A percentile compares a stretch with the other conserved stretches of the same genome.
Conservation (phyloP, 2,113 vertebrate genomes). For the Scartelaos histophorus region DNA sequence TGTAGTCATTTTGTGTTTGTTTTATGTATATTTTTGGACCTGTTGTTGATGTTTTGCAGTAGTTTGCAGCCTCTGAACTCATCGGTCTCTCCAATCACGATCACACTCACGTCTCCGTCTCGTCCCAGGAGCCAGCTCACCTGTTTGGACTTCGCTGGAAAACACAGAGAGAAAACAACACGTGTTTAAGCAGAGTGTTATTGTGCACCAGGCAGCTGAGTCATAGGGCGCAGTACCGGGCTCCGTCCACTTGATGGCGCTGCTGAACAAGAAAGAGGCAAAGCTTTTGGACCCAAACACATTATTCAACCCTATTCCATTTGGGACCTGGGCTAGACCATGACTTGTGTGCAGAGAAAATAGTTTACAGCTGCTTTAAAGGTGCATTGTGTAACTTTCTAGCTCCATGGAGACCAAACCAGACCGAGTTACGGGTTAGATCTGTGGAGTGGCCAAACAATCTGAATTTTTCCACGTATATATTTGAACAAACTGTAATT, state of each 20-base stretch:
- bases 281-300: background rate
- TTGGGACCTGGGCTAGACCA: too few relatives aligned
- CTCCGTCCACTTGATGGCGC: constrained; percentile 61
- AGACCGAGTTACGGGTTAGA: too few relatives aligned
- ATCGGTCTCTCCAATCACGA: constrained; percentile 72
- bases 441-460: too few relatives aligned
- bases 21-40: constrained; percentile 33
- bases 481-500: too few relatives aligned
- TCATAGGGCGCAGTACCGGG: constrained; percentile 17
- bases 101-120: constrained; percentile 77
- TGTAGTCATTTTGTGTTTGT: background rate
- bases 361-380: too few relatives aligned
- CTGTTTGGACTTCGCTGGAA: constrained; percentile 66
- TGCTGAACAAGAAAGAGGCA: constrained; percentile 40
- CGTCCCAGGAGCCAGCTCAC: constrained; percentile 77
- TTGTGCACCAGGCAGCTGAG: background rate
- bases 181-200: background rate
- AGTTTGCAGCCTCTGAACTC: constrained; percentile 70
- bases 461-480: too few relatives aligned
- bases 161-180: background rate
- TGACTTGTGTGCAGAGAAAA: too few relatives aligned
- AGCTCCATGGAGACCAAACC: too few relatives aligned
- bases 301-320: too few relatives aligned
- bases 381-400: too few relatives aligned
- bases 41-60: constrained; percentile 61